Conservation (phyloP, 2,113 vertebrate species). For the Equus quagga region DNA sequence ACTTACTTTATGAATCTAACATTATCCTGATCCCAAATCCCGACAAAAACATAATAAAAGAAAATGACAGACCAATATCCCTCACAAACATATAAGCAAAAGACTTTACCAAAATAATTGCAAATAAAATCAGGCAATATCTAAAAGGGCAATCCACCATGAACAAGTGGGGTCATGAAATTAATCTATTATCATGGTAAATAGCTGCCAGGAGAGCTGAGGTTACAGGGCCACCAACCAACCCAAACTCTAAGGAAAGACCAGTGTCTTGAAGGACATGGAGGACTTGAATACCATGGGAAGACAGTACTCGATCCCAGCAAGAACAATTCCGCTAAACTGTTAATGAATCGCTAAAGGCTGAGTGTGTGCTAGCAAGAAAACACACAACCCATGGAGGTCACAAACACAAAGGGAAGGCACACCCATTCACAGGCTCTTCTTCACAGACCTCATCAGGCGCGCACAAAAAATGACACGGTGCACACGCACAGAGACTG, state of each 20-base stretch:
- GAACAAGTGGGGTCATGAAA: not conserved
- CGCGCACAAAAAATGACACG: not conserved
- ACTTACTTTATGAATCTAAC: slow-evolving; percentile 1
- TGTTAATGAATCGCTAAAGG: slow-evolving; percentile 9
- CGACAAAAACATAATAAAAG: not conserved
- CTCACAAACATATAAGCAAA: not conserved
- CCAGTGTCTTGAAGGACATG: not conserved
- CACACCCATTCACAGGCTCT: not conserved
- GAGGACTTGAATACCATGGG: not conserved
- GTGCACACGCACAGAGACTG: too few species aligned
- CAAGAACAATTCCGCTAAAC: slow-evolving; percentile 12
- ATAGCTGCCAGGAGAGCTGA: not conserved
- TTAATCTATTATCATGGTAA: not conserved
- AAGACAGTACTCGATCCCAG: not conserved
- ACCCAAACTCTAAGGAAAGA: slow-evolving; percentile 7
- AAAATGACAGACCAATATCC: not conserved
- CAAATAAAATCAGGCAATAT: not conserved
- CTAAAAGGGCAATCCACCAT: not conserved
- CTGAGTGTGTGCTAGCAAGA: not conserved
- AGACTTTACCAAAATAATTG: slow-evolving; percentile 2
- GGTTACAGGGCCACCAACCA: not conserved
- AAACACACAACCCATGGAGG: not conserved
- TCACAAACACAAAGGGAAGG: not conserved
- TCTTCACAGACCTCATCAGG: not conserved
- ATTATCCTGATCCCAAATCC: not conserved